These are phyloP conservation scores for Chrysodeixis includens DNA, from an alignment of 2,888 invertebrate genomes.

Conservation along the genomic window DNA sequence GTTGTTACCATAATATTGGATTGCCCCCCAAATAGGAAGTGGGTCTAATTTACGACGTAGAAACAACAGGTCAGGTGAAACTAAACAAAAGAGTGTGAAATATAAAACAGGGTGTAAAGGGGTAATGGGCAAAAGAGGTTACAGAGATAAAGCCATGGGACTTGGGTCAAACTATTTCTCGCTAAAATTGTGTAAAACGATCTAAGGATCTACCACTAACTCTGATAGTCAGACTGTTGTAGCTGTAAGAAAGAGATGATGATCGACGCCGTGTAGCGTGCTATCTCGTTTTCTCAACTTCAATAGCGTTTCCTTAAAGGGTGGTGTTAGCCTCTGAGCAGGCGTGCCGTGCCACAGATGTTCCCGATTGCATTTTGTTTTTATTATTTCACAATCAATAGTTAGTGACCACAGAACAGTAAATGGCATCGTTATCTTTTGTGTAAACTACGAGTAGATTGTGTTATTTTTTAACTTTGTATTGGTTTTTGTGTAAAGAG, in stretches of 20 bases:
- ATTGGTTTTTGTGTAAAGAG: neutral
- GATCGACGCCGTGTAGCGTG: no score
- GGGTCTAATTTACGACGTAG: no score
- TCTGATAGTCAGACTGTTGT: no score
- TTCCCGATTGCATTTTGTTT: slow-evolving; percentile 4
- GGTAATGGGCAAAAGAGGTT: neutral
- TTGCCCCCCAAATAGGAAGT: no score
- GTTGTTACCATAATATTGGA: no score
- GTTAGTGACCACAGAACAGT: neutral
- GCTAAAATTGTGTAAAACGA: slow-evolving; percentile 3
- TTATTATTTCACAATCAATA: slow-evolving; percentile 4
- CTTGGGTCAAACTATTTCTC: slow-evolving; percentile 1
- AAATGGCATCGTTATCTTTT: neutral
- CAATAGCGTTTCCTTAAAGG: no score
- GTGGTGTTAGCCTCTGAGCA: neutral
- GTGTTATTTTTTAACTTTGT: neutral
- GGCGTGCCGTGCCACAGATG: neutral
- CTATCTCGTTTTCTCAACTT: no score
- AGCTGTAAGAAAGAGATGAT: no score
- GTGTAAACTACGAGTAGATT: no score
- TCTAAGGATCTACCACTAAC: neutral
- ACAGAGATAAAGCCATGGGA: neutral
- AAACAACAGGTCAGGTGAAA: no score
- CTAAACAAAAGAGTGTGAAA: no score
- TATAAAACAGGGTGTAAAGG: neutral